phyloP scores from a whole-genome alignment of 2,888 invertebrate genomes.

The Ptycholaimellus sp. region DNA sequence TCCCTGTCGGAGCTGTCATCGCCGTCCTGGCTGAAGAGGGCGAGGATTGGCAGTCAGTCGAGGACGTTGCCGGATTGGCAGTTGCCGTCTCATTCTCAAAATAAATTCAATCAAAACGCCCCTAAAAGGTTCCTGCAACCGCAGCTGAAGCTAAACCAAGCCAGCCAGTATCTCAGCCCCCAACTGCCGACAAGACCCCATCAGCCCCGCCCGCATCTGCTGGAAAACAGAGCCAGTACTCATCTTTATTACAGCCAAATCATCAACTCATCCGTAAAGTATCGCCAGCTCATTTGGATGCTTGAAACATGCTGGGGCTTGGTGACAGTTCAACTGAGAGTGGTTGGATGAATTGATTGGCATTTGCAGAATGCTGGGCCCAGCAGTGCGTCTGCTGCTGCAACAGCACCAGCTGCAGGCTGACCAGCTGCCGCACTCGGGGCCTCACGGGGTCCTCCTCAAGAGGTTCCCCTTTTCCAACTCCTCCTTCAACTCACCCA shows the following conservation, averaged over 20 bases:
- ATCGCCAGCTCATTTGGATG: too few relatives aligned
- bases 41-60: conserved; percentile 38
- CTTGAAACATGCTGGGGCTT: too few relatives aligned
- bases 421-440: conserved; percentile 31
- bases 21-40: conserved; percentile 39
- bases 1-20: conserved; percentile 37
- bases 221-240: too few relatives aligned
- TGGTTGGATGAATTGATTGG: too few relatives aligned
- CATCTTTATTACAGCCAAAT: too few relatives aligned
- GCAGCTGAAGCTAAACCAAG: too few relatives aligned
- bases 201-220: too few relatives aligned
- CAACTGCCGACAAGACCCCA: conserved; percentile 5
- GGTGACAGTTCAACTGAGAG: too few relatives aligned
- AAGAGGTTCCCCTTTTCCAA: too few relatives aligned
- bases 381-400: conserved; percentile 39
- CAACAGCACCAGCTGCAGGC: conserved; percentile 36
- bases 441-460: conserved; percentile 38
- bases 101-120: not conserved
- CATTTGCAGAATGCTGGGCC: conserved; percentile 32
- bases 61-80: conserved; percentile 5
- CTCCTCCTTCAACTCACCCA: too few relatives aligned
- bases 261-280: too few relatives aligned
- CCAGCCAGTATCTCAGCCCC: too few relatives aligned
- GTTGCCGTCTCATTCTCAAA: not conserved
- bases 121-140: not conserved